Evolutionary conservation across 2,888 invertebrate species (phyloP).

Genomic region (Nematopogon swammerdamellus): DNA sequence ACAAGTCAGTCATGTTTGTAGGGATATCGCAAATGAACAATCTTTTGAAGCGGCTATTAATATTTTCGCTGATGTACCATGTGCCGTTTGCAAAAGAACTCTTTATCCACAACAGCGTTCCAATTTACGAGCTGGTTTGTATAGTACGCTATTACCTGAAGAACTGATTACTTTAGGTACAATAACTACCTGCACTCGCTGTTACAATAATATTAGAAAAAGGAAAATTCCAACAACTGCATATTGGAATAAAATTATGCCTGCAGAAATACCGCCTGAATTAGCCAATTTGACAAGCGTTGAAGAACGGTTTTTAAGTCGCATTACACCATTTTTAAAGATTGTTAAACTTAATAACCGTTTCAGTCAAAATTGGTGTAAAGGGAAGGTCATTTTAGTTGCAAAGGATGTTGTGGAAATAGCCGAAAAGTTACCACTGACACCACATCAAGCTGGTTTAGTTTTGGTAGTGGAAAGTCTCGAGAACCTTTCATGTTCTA

Average conservation of each 20-base stretch:
- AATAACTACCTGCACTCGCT: constrained; percentile 12
- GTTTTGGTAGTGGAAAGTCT: constrained; percentile 12
- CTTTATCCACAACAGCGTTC: constrained; percentile 9
- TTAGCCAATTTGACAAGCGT: constrained; percentile 8
- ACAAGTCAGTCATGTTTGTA: constrained; percentile 7
- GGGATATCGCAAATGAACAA: constrained; percentile 5
- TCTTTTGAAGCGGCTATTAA: constrained; percentile 6
- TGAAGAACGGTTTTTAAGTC: constrained; percentile 8
- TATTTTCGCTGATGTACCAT: constrained; percentile 6
- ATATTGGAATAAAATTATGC: constrained; percentile 14
- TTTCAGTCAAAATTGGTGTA: constrained; percentile 17
- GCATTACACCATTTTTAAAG: constrained; percentile 13
- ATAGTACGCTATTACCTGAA: constrained; percentile 7
- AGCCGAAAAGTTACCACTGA: constrained; percentile 7
- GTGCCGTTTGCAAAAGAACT: constrained; percentile 6
- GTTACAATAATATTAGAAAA: constrained; percentile 12
- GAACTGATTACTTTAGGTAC: constrained; percentile 7
- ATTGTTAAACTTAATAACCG: constrained; percentile 15
- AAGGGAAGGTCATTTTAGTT: constrained; percentile 10
- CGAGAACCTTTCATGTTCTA: constrained; percentile 9
- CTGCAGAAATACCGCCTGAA: constrained; percentile 10
- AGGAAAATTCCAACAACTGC: constrained; percentile 10
- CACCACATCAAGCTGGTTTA: constrained; percentile 11
- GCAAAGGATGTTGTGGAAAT: constrained; percentile 8
- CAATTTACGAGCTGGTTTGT: constrained; percentile 3